phyloP scores from a whole-genome alignment of 2,797 vertebrate genomes.

The Odontamblyopus lacepedii region DNA sequence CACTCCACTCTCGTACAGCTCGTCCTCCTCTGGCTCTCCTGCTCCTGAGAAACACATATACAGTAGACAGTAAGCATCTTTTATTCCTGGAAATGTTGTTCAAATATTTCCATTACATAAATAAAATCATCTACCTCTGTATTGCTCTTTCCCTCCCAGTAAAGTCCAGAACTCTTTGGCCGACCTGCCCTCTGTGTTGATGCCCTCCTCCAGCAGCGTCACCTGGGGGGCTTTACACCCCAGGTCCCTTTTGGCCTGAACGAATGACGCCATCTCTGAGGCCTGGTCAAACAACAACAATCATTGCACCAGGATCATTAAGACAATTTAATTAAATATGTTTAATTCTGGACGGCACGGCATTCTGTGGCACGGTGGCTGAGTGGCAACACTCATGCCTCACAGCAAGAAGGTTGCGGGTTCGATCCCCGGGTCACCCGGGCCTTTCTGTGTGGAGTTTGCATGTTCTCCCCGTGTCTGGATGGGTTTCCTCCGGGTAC shows the following conservation, averaged over 20 bases:
- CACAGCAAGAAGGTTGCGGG: too few species aligned
- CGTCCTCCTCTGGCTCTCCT: constrained; percentile 83
- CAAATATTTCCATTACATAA: not conserved
- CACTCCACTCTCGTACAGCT: constrained; percentile 80
- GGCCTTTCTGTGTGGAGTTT: too few species aligned
- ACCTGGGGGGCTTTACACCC: constrained; percentile 82
- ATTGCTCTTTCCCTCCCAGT: constrained; percentile 77
- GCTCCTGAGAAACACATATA: constrained; percentile 63
- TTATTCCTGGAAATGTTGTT: not conserved
- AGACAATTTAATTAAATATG: not conserved
- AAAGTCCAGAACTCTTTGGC: constrained; percentile 84
- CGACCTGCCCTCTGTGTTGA: constrained; percentile 77
- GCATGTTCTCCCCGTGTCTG: too few species aligned
- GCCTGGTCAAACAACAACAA: constrained; percentile 60
- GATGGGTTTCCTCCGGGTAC: too few species aligned
- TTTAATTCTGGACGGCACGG: not conserved
- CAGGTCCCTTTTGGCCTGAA: constrained; percentile 82
- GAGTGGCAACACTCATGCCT: too few species aligned
- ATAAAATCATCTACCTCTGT: constrained; percentile 68
- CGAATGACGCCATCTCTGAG: constrained; percentile 81
- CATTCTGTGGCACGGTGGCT: too few species aligned
- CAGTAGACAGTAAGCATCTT: not conserved
- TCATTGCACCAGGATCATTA: not conserved
- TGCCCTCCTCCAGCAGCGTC: constrained; percentile 80
- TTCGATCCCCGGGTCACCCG: too few species aligned